Evolutionary conservation across 2,113 vertebrate genomes (phyloP).

Genomic region (Casuarius casuarius): DNA sequence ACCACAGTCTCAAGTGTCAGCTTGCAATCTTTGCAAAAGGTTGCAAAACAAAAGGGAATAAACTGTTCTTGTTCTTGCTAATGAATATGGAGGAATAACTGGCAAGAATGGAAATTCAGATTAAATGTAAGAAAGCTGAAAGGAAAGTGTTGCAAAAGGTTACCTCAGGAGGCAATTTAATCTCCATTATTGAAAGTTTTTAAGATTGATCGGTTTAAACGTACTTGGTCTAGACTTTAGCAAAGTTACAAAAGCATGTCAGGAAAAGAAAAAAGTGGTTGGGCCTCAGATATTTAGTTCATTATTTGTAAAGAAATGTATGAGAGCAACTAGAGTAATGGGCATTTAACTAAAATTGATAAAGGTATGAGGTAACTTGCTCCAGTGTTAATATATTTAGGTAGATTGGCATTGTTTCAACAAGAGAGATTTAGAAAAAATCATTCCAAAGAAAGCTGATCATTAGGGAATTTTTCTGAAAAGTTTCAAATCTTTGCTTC

Average conservation of each 20-base stretch:
- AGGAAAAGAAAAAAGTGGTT: neutral
- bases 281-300: neutral
- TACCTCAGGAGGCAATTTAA: neutral
- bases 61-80: neutral
- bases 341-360: neutral
- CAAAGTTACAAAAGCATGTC: neutral
- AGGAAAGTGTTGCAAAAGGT: neutral
- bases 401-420: neutral
- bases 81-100: neutral
- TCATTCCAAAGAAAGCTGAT: neutral
- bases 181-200: neutral
- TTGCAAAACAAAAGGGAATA: neutral
- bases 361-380: neutral
- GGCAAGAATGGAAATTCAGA: neutral
- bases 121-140: neutral
- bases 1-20: neutral
- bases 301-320: neutral
- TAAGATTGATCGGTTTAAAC: neutral
- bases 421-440: neutral
- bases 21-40: neutral
- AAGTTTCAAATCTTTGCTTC: neutral
- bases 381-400: neutral
- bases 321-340: neutral
- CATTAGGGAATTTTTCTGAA: neutral
- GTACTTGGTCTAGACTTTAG: neutral